Conservation (phyloP, 2,113 vertebrate genomes). For the Sylvia atricapilla region DNA sequence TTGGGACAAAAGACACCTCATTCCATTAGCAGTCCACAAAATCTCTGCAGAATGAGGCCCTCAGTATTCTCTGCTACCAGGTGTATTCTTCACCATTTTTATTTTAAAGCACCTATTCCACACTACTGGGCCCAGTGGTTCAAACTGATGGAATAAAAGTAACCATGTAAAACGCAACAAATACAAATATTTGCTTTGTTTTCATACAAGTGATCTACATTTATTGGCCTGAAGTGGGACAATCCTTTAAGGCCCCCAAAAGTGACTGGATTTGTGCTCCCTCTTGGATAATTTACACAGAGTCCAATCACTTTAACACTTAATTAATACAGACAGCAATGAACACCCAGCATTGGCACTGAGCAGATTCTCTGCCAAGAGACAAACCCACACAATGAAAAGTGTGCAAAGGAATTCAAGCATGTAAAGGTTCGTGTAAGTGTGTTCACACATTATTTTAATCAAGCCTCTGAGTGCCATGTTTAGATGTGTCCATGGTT, state of each 20-base stretch:
- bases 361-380: not conserved
- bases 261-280: not conserved
- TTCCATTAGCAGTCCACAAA: not conserved
- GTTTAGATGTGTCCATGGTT: not conserved
- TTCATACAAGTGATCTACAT: not conserved
- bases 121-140: not conserved
- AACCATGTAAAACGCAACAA: not conserved
- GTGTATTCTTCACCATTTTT: not conserved
- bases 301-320: not conserved
- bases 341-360: not conserved
- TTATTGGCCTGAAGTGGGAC: not conserved
- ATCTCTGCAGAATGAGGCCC: not conserved
- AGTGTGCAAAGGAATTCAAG: not conserved
- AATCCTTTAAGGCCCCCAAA: not conserved
- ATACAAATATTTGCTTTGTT: not conserved
- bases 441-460: not conserved
- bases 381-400: not conserved
- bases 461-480: not conserved
- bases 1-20: not conserved
- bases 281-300: not conserved
- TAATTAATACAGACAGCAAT: not conserved
- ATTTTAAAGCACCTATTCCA: not conserved
- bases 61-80: not conserved
- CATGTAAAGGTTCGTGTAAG: fast-evolving
- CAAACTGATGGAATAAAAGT: not conserved